Base-by-base conservation (phyloP, 2,797 vertebrate genomes). In the Galago senegalensis region DNA sequence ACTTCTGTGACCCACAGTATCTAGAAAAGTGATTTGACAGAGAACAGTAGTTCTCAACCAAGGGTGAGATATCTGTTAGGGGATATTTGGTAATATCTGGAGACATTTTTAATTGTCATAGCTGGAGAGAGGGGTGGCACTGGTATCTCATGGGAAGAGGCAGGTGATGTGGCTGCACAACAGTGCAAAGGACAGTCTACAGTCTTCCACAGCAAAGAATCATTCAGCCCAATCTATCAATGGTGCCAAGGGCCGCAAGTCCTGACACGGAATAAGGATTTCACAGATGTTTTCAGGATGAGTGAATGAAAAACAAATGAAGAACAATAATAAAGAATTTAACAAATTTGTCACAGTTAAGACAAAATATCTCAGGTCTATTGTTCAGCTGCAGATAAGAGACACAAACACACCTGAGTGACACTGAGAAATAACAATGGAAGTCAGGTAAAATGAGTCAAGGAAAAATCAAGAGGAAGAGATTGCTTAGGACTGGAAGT, bases 371-470 rank as follows among this genome's bases (percentile, higher is more conserved):
- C 23, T 84, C 40, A 60, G 25, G 7, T 25, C 7, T 56, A 49
- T 0, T 17, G 12, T 84, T 65, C 18, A 91, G 61, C 10, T 72
- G 16, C 13, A 76, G 53, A 65, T 31, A 49, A 49, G 25, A 91
- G 4, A 93, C 7, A 76, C 4, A 80, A 67, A 80, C 2, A 65
- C 40, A 65, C 12, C 12, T 73, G 40, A 90, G 27, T 86, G 56
- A 95, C 58, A 90, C 23, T 90, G 81, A 92, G 72, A 86, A 58
- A 63, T 60, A 81, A 86, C 23, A 65, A 63, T 73, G 49, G 31
- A 70, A 11, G 11, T 49, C 67, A 69, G 37, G 31, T 72, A 77
- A 96, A 85, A 63, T 73, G 27, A 87, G 25, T 92, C 40, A 69
- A 73, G 20, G 12, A 61, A 3, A 89, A 67, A 67, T 56, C 11